Percentiles rank a stretch among this genome's conserved stretches.
Conservation (phyloP, 1,140 invertebrate species). For the Philopotamus ludificatus region DNA sequence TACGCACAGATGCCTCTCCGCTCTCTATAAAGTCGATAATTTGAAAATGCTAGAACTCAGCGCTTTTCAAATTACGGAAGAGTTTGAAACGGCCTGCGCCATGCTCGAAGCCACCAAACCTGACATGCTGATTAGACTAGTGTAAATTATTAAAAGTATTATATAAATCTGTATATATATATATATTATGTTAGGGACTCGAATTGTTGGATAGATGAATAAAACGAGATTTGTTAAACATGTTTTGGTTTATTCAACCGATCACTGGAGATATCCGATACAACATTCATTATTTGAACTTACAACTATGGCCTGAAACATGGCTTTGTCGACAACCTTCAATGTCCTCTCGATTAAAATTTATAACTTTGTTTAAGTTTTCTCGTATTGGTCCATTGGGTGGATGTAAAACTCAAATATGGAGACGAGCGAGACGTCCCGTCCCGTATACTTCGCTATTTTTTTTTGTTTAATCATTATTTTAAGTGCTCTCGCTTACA, state of each 20-base stretch:
- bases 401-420: constrained; percentile 40
- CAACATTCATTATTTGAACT: constrained; percentile 41
- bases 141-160: too few relatives aligned
- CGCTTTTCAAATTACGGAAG: constrained; percentile 29
- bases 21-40: constrained; percentile 47
- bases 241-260: constrained; percentile 39
- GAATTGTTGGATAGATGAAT: too few relatives aligned
- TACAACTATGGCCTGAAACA: constrained; percentile 42
- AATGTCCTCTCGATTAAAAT: constrained; percentile 44
- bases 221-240: constrained; percentile 32
- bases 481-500: constrained; percentile 34
- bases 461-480: constrained; percentile 30
- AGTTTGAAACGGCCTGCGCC: constrained; percentile 48
- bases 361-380: constrained; percentile 38
- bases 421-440: neutral
- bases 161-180: neutral
- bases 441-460: constrained; percentile 16
- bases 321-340: constrained; percentile 42
- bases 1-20: constrained; percentile 46
- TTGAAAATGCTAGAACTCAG: constrained; percentile 47
- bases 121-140: constrained; percentile 41
- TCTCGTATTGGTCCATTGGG: constrained; percentile 40
- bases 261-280: constrained; percentile 39
- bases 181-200: neutral
- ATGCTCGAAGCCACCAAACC: constrained; percentile 49